phyloP scores from a whole-genome alignment of 2,888 invertebrate species.

The Brachylomia viminalis region DNA sequence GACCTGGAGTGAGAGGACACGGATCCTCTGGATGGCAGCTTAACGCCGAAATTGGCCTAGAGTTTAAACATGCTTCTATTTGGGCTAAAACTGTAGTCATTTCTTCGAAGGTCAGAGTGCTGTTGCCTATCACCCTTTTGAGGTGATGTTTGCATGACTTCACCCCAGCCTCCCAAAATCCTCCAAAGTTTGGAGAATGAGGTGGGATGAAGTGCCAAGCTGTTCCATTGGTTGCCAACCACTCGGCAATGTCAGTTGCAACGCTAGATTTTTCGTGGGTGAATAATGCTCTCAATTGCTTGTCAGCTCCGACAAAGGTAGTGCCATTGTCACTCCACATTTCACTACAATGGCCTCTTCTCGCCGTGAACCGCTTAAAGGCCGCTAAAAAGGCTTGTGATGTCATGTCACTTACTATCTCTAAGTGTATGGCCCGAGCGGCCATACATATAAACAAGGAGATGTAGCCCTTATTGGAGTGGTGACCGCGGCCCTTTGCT shows the following conservation, averaged over 20 bases:
- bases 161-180: background rate
- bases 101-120: conserved; percentile 30
- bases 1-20: conserved; percentile 63
- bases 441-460: background rate
- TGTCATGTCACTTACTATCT: conserved; percentile 6
- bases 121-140: background rate
- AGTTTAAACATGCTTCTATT: conserved; percentile 45
- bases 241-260: background rate
- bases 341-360: conserved; percentile 18
- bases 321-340: conserved; percentile 26
- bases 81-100: conserved; percentile 21
- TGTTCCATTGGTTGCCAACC: conserved; percentile 30
- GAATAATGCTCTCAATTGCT: background rate
- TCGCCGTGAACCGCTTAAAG: conserved; percentile 9
- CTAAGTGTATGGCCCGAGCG: background rate
- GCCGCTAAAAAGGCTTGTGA: conserved; percentile 8
- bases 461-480: background rate
- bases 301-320: conserved; percentile 15
- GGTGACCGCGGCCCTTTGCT: conserved; percentile 34
- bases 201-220: conserved; percentile 43
- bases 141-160: conserved; percentile 11
- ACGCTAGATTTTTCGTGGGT: background rate
- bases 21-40: conserved; percentile 18
- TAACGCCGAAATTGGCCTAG: conserved; percentile 19
- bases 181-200: conserved; percentile 21